Evolutionary conservation across 92 coral and sea anemone species (phyloP).

Genomic region (Actinernus sp.): DNA sequence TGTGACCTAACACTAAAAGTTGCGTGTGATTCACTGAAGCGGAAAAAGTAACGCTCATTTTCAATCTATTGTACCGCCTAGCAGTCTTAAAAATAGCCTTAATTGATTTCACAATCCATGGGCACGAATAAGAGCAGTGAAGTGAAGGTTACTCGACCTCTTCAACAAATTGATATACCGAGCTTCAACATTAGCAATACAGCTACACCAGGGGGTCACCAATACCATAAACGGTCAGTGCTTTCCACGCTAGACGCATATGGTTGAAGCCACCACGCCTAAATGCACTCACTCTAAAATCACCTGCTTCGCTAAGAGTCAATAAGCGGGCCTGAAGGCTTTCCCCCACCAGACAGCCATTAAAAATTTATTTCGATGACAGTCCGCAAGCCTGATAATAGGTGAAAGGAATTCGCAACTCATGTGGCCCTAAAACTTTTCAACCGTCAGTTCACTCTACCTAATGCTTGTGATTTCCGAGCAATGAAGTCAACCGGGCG

Average conservation of each 20-base stretch:
- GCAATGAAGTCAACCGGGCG: conserved; percentile 23
- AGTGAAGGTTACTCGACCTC: too few species aligned
- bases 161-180: too few species aligned
- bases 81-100: too few species aligned
- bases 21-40: too few species aligned
- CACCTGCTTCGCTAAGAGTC: conserved; percentile 90
- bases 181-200: too few species aligned
- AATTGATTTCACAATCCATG: too few species aligned
- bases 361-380: conserved; percentile 83
- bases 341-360: conserved; percentile 57
- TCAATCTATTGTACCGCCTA: too few species aligned
- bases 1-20: too few species aligned
- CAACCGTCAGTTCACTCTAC: neutral
- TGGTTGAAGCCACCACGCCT: conserved; percentile 26
- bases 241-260: conserved; percentile 35
- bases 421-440: conserved; percentile 13
- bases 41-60: too few species aligned
- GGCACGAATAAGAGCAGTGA: too few species aligned
- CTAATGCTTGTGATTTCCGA: conserved; percentile 5
- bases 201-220: too few species aligned
- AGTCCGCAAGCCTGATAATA: conserved; percentile 79
- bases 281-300: conserved; percentile 38
- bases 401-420: conserved; percentile 75
- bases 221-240: too few species aligned
- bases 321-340: conserved; percentile 20